phyloP scores from a whole-genome alignment of 2,113 vertebrate genomes.

The Colossoma macropomum region DNA sequence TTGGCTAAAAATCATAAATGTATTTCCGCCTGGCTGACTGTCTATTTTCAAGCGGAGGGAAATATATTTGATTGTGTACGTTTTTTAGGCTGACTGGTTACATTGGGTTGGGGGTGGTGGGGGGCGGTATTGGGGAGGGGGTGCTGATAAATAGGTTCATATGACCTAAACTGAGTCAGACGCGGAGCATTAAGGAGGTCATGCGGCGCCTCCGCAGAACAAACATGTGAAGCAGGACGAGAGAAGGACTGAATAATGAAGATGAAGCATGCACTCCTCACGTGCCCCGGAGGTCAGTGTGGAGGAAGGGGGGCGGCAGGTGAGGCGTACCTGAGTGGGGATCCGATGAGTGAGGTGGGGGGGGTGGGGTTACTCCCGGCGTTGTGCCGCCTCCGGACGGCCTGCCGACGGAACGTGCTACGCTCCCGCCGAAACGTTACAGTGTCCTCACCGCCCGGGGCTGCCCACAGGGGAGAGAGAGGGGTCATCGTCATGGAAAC shows the following conservation, averaged over 20 bases:
- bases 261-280: not conserved
- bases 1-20: too few relatives aligned
- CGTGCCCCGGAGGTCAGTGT: not conserved
- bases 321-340: conserved; percentile 87
- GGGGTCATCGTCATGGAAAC: not conserved
- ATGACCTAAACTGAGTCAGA: not conserved
- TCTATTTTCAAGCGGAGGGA: too few relatives aligned
- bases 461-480: conserved; percentile 87
- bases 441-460: conserved; percentile 91
- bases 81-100: too few relatives aligned
- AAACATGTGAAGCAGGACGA: not conserved
- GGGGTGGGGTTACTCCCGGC: conserved; percentile 98
- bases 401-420: conserved; percentile 99
- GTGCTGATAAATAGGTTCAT: not conserved
- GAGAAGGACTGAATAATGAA: not conserved
- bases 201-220: too few relatives aligned
- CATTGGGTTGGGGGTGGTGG: too few relatives aligned
- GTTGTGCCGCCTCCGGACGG: conserved; percentile 97
- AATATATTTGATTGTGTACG: too few relatives aligned
- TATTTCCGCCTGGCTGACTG: too few relatives aligned
- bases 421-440: conserved; percentile 96
- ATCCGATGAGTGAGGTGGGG: conserved; percentile 96
- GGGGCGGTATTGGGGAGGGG: not conserved
- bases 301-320: not conserved
- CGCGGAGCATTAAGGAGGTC: too few relatives aligned